A percentile compares a stretch with the other conserved stretches of the same genome.
phyloP scores from a whole-genome alignment of 2,888 invertebrate genomes.

The Bembecia ichneumoniformis region DNA sequence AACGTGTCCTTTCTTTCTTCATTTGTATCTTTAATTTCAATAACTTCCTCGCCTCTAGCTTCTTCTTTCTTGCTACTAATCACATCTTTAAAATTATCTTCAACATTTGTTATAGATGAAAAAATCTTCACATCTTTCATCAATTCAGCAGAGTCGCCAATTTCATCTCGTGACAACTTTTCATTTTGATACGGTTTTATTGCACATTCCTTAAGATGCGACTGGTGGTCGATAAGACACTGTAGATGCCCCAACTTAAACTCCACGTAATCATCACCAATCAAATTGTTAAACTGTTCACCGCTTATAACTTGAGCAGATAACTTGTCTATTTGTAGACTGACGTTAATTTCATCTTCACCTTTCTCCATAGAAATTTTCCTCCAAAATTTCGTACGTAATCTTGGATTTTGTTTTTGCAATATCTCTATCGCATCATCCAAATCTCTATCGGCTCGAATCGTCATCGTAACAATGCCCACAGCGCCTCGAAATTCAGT shows the following conservation, averaged over 20 bases:
- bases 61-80: neutral
- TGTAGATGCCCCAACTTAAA: slow-evolving; percentile 53
- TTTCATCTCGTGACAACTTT: slow-evolving; percentile 8
- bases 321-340: slow-evolving; percentile 54
- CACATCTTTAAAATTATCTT: neutral
- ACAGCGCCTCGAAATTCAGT: slow-evolving; percentile 62
- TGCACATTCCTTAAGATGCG: slow-evolving; percentile 16
- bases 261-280: slow-evolving; percentile 30
- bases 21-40: neutral
- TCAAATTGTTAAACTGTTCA: slow-evolving; percentile 33
- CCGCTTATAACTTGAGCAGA: slow-evolving; percentile 53
- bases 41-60: neutral
- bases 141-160: neutral
- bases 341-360: slow-evolving; percentile 38
- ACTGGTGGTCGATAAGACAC: slow-evolving; percentile 40
- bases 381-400: slow-evolving; percentile 57
- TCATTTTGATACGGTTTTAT: slow-evolving; percentile 9
- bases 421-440: slow-evolving; percentile 41
- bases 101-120: neutral
- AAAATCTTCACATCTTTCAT: no score
- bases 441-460: slow-evolving; percentile 34
- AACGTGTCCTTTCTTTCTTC: neutral
- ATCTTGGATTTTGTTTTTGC: slow-evolving; percentile 46
- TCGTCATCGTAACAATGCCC: slow-evolving; percentile 51
- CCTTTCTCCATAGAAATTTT: slow-evolving; percentile 42